phyloP scores from a whole-genome alignment of 2,888 invertebrate species.

The Caradrina kadenii region DNA sequence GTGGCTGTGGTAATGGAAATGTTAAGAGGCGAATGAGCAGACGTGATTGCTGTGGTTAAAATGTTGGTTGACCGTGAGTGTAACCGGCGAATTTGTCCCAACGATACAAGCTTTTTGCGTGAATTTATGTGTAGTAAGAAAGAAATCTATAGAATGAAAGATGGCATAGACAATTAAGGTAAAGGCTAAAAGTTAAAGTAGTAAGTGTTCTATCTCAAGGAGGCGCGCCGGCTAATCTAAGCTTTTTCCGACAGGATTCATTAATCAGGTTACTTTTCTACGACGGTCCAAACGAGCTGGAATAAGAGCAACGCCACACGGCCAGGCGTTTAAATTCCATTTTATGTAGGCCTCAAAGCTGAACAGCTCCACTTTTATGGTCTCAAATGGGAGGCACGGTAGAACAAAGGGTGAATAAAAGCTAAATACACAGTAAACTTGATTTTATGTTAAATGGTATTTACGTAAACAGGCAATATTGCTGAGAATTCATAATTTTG shows the following conservation, averaged over 20 bases:
- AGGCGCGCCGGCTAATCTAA: conserved; percentile 20
- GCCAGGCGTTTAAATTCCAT: conserved; percentile 33
- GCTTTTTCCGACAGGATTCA: conserved; percentile 42
- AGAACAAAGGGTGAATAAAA: conserved; percentile 50
- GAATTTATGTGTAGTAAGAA: conserved; percentile 33
- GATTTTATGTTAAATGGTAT: conserved; percentile 53
- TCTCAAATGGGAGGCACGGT: conserved; percentile 38
- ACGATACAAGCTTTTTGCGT: conserved; percentile 47
- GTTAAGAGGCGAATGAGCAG: conserved; percentile 57
- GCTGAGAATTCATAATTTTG: conserved; percentile 47
- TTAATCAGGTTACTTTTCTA: conserved; percentile 33
- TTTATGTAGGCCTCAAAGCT: conserved; percentile 48
- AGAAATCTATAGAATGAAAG: conserved; percentile 26
- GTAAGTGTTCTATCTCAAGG: conserved; percentile 26
- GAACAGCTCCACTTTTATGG: conserved; percentile 37
- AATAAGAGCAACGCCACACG: conserved; percentile 47
- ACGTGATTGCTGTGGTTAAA: conserved; percentile 52
- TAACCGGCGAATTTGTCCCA: conserved; percentile 40
- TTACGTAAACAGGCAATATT: conserved; percentile 49
- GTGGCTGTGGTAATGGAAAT: conserved; percentile 55
- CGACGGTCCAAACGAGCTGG: conserved; percentile 34
- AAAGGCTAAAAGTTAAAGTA: conserved; percentile 21
- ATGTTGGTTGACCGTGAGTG: conserved; percentile 49
- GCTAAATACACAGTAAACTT: conserved; percentile 49
- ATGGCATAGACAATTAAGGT: conserved; percentile 20